Percentiles rank a stretch among this genome's conserved stretches.
Conservation (phyloP, 2,888 invertebrate species). For the Dolomedes plantarius region DNA sequence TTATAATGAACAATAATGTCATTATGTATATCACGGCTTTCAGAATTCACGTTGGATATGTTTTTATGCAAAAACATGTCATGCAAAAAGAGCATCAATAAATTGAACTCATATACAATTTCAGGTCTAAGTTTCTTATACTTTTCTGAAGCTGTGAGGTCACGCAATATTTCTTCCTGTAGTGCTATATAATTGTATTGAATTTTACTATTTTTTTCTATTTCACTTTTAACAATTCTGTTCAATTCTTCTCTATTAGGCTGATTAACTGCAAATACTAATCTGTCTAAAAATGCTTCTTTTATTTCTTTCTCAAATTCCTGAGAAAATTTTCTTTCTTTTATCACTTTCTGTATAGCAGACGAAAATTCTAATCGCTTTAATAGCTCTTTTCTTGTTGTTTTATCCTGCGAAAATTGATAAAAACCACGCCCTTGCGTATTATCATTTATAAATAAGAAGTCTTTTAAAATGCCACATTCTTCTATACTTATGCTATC, state of each 20-base stretch:
- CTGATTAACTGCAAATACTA: slow-evolving; percentile 29
- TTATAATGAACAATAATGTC: slow-evolving; percentile 26
- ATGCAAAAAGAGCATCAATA: slow-evolving; percentile 38
- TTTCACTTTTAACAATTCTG: slow-evolving; percentile 26
- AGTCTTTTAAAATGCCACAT: slow-evolving; percentile 32
- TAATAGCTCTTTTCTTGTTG: slow-evolving; percentile 30
- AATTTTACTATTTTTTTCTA: slow-evolving; percentile 26
- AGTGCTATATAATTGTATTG: slow-evolving; percentile 26
- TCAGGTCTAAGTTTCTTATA: slow-evolving; percentile 8
- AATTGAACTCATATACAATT: slow-evolving; percentile 22
- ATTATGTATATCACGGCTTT: slow-evolving; percentile 29
- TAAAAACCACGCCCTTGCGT: slow-evolving; percentile 27
- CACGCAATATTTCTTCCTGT: slow-evolving; percentile 38
- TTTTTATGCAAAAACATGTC: slow-evolving; percentile 45
- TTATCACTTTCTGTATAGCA: slow-evolving; percentile 25
- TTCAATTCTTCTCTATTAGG: slow-evolving; percentile 27
- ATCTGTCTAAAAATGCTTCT: slow-evolving; percentile 18
- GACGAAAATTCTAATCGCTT: slow-evolving; percentile 17
- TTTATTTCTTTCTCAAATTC: slow-evolving; percentile 4
- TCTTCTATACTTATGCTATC: slow-evolving; percentile 22
- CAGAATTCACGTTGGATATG: slow-evolving; percentile 41
- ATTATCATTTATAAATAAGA: slow-evolving; percentile 30
- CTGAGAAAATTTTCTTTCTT: slow-evolving; percentile 15
- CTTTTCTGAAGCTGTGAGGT: slow-evolving; percentile 22
- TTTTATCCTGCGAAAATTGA: slow-evolving; percentile 27